Evolutionary conservation across 2,113 vertebrate species (phyloP).

Genomic region (Lethenteron camtschaticum): DNA sequence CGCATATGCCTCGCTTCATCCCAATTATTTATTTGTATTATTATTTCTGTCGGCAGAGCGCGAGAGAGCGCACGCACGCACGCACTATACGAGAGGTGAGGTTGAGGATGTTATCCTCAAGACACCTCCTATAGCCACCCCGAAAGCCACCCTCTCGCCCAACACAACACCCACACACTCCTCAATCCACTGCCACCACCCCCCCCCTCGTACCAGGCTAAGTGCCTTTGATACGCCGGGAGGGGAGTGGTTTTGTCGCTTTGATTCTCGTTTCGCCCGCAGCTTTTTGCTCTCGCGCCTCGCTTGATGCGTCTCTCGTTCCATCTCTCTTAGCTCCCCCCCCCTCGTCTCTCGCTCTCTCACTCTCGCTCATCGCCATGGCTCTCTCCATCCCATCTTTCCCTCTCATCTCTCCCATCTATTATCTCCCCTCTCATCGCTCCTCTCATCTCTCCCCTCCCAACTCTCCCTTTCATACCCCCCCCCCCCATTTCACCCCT

Average conservation of each 20-base stretch:
- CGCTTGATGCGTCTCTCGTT: background rate
- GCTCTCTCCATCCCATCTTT: background rate
- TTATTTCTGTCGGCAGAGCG: no score
- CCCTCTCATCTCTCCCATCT: background rate
- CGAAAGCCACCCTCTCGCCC: background rate
- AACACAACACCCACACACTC: background rate
- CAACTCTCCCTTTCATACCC: background rate
- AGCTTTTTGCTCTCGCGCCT: no score
- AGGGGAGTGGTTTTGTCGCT: no score
- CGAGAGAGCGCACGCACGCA: no score
- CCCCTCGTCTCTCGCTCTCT: background rate
- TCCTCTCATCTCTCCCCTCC: background rate
- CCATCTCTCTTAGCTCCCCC: background rate
- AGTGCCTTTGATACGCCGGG: no score
- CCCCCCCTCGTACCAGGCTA: background rate
- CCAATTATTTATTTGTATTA: no score
- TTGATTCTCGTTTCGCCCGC: no score
- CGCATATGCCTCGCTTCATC: no score
- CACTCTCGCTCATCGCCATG: background rate
- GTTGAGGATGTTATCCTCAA: no score
- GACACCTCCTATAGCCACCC: no score
- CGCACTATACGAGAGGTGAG: no score
- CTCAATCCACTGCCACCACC: background rate
- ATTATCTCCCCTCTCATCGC: background rate
- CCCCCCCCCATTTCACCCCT: background rate